Evolutionary conservation across 1,140 invertebrate genomes (phyloP).

Genomic region (Maconellicoccus hirsutus): DNA sequence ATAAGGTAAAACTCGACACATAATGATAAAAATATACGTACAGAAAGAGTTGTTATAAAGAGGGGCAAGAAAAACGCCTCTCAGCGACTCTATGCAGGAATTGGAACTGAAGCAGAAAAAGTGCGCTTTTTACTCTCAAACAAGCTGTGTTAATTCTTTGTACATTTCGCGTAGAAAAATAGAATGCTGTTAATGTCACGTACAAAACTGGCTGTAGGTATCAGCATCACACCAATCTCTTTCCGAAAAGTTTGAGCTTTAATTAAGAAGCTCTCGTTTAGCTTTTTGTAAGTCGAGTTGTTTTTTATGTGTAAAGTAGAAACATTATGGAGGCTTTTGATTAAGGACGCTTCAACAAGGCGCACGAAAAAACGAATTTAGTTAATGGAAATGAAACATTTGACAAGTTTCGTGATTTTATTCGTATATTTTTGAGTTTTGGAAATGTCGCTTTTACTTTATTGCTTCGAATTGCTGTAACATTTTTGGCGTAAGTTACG

Average conservation of each 20-base stretch:
- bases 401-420: no score
- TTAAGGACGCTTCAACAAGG: not conserved
- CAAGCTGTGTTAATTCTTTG: not conserved
- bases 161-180: not conserved
- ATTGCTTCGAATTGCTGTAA: no score
- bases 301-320: not conserved
- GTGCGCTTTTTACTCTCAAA: not conserved
- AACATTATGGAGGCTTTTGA: not conserved
- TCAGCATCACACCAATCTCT: not conserved
- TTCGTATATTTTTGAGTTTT: no score
- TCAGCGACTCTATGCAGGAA: no score
- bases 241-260: slow-evolving; percentile 4
- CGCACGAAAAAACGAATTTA: not conserved
- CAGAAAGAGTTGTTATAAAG: no score
- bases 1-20: no score
- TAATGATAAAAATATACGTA: no score
- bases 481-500: no score
- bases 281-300: not conserved
- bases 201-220: not conserved
- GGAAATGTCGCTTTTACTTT: no score
- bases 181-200: not conserved
- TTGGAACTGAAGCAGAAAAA: no score
- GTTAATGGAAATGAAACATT: no score
- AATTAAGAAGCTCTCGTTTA: slow-evolving; percentile 9
- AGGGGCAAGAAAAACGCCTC: no score